These are phyloP conservation scores for Brachionus rotundiformis DNA, from an alignment of 1,140 invertebrate genomes.

Conservation along the genomic window DNA sequence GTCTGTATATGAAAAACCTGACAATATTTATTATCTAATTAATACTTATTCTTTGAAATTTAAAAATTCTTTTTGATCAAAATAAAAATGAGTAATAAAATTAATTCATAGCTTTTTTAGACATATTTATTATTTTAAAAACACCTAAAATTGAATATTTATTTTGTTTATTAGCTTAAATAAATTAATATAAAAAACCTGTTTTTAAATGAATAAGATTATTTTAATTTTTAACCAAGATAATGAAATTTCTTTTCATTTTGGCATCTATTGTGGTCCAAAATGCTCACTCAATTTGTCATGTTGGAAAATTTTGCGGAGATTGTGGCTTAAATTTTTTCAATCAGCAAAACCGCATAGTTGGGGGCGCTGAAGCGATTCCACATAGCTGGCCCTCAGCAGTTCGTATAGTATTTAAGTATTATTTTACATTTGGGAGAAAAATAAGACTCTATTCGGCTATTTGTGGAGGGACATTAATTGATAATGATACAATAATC, in stretches of 20 bases:
- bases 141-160: background rate
- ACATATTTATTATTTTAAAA: background rate
- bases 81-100: background rate
- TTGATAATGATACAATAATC: slow-evolving; percentile 12
- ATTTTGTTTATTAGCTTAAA: background rate
- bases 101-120: background rate
- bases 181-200: background rate
- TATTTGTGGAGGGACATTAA: background rate
- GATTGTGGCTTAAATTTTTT: background rate
- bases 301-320: slow-evolving; percentile 21
- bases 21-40: no score
- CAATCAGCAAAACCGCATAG: slow-evolving; percentile 13
- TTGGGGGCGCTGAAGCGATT: slow-evolving; percentile 46
- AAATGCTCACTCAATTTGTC: background rate
- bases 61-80: no score
- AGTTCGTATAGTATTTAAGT: background rate
- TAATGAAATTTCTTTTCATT: background rate
- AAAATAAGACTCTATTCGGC: background rate
- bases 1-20: no score
- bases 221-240: background rate
- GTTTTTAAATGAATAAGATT: background rate
- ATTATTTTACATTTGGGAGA: background rate
- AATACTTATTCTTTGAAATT: no score
- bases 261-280: background rate
- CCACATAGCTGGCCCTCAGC: slow-evolving; percentile 52